phyloP scores from a whole-genome alignment of 2,888 invertebrate species.

The Macrosiphum euphorbiae region DNA sequence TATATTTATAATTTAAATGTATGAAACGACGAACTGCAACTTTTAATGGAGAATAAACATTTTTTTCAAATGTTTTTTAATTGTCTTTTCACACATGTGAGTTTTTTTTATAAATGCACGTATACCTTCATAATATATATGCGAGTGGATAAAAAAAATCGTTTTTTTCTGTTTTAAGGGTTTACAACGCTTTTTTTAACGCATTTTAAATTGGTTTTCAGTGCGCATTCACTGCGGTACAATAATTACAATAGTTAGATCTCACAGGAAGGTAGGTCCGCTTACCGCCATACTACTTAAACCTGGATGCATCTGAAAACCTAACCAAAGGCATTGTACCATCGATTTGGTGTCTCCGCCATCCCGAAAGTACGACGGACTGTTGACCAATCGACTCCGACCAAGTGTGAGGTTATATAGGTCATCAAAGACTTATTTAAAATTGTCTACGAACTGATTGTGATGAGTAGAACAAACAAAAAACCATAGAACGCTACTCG shows the following conservation, averaged over 20 bases:
- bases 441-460: background rate
- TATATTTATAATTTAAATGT: background rate
- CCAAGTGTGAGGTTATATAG: background rate
- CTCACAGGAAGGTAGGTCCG: background rate
- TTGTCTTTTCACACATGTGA: background rate
- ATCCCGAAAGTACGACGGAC: background rate
- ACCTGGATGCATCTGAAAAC: background rate
- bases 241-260: background rate
- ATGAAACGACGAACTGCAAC: background rate
- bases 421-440: background rate
- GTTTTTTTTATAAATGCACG: background rate
- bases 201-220: background rate
- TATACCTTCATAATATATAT: background rate
- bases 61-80: background rate
- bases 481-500: too few relatives aligned
- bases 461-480: background rate
- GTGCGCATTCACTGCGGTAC: background rate
- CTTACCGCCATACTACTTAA: background rate
- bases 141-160: background rate
- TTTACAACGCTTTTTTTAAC: background rate
- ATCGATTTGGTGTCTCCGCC: background rate
- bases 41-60: conserved; percentile 8
- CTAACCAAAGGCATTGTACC: background rate
- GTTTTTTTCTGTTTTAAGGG: background rate
- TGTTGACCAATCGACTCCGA: background rate